Evolutionary conservation across 2,888 invertebrate genomes (phyloP).

Genomic region (Rhamnusium bicolor): DNA sequence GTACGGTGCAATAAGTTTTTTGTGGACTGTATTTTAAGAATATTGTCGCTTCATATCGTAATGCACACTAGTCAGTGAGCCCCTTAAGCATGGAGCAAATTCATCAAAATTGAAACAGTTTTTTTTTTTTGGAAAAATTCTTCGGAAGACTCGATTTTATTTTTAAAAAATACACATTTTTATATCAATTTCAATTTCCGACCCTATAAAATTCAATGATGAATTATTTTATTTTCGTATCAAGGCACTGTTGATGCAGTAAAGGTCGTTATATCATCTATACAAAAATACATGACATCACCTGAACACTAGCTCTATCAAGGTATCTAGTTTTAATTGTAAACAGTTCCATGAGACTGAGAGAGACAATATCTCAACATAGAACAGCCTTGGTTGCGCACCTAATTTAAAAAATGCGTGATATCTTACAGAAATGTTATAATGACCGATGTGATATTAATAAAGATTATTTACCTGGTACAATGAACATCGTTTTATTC

Average conservation of each 20-base stretch:
- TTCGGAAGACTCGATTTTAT: no score
- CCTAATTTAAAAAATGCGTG: not conserved
- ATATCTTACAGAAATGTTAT: slow-evolving; percentile 6
- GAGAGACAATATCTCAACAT: not conserved
- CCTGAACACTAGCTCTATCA: not conserved
- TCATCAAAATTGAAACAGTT: no score
- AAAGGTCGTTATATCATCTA: not conserved
- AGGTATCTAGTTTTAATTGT: not conserved
- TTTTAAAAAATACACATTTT: no score
- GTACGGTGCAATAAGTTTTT: no score
- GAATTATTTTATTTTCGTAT: not conserved
- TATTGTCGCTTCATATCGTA: no score
- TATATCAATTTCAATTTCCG: no score
- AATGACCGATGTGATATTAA: slow-evolving; percentile 3
- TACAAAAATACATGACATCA: not conserved
- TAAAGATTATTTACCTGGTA: not conserved
- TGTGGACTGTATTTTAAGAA: no score
- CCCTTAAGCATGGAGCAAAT: no score
- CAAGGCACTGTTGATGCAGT: not conserved
- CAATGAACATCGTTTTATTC: no score
- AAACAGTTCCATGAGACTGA: not conserved
- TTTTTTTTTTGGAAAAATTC: no score
- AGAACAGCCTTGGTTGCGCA: not conserved
- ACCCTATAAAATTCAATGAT: no score
- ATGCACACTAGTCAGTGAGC: no score